Base-by-base conservation (phyloP, 2,888 invertebrate genomes). In the Cerastis rubricosa region DNA sequence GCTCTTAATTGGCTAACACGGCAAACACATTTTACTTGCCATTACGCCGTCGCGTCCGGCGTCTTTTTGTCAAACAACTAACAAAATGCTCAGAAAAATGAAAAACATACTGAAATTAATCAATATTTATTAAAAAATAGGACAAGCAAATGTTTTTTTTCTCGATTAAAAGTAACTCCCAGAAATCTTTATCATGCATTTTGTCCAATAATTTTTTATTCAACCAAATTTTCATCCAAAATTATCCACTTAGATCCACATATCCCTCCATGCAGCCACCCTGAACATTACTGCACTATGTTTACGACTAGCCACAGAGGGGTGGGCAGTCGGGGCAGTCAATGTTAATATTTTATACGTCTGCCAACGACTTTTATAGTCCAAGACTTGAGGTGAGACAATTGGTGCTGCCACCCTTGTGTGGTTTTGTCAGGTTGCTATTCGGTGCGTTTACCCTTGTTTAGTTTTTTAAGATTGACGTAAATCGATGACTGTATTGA, bases 261-360 rank as follows among this genome's bases (percentile, higher is more conserved):
- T 11, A 66, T 43, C 74, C 77, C 64, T 67, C 25, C 17, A 11
- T 70, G 69, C 77, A 68, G 12, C 59, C 51, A 25, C 78, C 78
- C 78, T 47, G 76, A 45, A 71, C 84, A 68, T 85, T 84, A 85
- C 83, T 80, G 72, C 85, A 64, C 70, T 61, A 81, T 84, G 87
- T 90, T 90, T 90, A 90, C 89, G 90, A 89, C 75, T 49, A 4
- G 43, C 43, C 66, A 51, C 69, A 35, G 51, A 61, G 78, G 88
- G 88, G 85, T 68, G 76, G 9, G 51, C 82, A 74, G 29, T 35
- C 69, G 80, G 80, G 84, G 71, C 85, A 83, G 80, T 66, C 64
- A 72, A 63, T 74, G 77, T 91, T 86, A 91, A 91, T 91, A 91
- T 90, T 91, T 90, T 87, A 91, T 89, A 29, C 64, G 76, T 22